Evolutionary conservation across 2,797 vertebrate species (phyloP), one percentile per base, ranked within the genome.

Genomic region (Gymnoscopelus braueri): DNA sequence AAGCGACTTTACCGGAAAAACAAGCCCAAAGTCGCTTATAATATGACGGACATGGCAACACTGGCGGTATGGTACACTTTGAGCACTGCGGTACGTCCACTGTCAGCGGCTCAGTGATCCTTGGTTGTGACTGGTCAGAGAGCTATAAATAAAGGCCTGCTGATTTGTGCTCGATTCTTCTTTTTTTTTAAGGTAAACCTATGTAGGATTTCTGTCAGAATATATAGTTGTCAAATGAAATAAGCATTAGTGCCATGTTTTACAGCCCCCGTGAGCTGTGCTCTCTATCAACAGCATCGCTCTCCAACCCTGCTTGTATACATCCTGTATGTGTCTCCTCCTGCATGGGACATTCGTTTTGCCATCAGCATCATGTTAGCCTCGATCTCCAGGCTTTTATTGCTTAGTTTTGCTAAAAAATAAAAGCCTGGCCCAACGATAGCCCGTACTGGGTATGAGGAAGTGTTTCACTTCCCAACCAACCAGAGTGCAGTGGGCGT

Each of bases 61-160:
- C 7, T 39, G 35, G 32, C 5, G 3, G 3, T 6, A 5, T 69
- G 49, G 65, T 74, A 59, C 67, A 81, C 72, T 78, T 78, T 65
- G 63, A 65, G 35, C 68, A 69, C 19, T 49, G 44, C 58, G 67
- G 59, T 35, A 65, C 29, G 69, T 69, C 39, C 58, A 24, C 11
- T 29, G 12, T 44, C 11, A 39, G 44, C 50, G 53, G 26, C 3
- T 19, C 60, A 53, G 63, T 48, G 32, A 55, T 62, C 32, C 29
- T 39, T 69, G 35, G 23, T 14, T 67, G 48, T 11, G 60, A 66
- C 23, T 48, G 63, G 56, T 64, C 63, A 61, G 12, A 54, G 39
- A 24, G 23, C 63, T 8, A 44, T 13, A 67, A 72, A 71, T 23
- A 23, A 49, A 56, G 32, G n/a, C 39, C 48, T 9, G 24, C 53